phyloP scores from a whole-genome alignment of 2,113 vertebrate genomes.

The Hylia prasina region DNA sequence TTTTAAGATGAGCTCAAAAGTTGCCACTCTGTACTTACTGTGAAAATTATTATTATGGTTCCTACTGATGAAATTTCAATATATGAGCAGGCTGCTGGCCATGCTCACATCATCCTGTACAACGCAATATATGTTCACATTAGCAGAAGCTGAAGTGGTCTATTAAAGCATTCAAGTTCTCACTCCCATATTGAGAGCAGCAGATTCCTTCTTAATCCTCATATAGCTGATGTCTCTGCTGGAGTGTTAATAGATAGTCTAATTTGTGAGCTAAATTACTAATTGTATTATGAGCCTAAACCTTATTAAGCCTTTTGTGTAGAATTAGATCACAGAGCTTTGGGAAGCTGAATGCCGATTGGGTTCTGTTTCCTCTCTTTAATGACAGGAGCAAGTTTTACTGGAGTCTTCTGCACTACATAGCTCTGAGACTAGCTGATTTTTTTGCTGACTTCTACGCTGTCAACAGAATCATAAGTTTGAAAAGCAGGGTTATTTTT shows the following conservation, averaged over 20 bases:
- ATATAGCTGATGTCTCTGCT: constrained; percentile 50
- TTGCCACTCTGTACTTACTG: not conserved
- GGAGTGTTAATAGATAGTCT: constrained; percentile 76
- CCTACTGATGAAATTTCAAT: not conserved
- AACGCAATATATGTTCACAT: not conserved
- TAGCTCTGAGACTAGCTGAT: not conserved
- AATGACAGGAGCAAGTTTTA: not conserved
- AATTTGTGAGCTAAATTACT: constrained; percentile 79
- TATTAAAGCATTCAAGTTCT: not conserved
- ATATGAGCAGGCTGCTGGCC: not conserved
- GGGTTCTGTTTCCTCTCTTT: not conserved
- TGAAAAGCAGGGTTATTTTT: not conserved
- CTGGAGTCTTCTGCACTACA: not conserved
- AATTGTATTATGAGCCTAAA: constrained; percentile 78
- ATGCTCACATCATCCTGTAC: not conserved
- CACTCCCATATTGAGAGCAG: not conserved
- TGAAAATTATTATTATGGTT: not conserved
- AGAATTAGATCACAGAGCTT: constrained; percentile 71
- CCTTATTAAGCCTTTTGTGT: constrained; percentile 75
- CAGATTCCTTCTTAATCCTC: constrained; percentile 53
- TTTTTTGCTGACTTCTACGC: not conserved
- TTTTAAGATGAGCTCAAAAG: not conserved
- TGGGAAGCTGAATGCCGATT: constrained; percentile 23
- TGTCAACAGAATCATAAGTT: not conserved
- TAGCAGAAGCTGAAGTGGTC: not conserved